phyloP scores from a whole-genome alignment of 2,797 vertebrate genomes.

The Euphonia xanthogaster region DNA sequence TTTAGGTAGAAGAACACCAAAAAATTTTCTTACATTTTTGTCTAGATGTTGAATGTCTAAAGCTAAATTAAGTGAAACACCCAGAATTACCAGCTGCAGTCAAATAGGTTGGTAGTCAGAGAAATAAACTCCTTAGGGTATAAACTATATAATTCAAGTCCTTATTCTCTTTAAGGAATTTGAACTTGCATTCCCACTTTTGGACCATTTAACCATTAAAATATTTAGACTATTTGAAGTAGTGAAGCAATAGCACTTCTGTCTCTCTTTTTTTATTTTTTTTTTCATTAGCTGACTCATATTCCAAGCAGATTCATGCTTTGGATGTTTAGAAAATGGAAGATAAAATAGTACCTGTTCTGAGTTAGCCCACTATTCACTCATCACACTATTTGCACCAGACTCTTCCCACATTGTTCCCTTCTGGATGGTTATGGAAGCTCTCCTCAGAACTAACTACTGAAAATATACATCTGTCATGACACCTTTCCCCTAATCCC shows the following conservation, averaged over 20 bases:
- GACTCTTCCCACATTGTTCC: not conserved
- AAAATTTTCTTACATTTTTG: not conserved
- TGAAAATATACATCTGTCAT: not conserved
- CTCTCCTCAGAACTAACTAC: not conserved
- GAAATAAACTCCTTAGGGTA: not conserved
- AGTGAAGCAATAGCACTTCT: not conserved
- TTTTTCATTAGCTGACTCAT: not conserved
- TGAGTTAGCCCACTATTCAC: not conserved
- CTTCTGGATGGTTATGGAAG: not conserved
- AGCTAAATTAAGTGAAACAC: not conserved
- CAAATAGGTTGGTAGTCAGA: not conserved
- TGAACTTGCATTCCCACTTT: not conserved
- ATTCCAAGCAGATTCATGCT: not conserved
- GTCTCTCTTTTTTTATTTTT: rapidly evolving
- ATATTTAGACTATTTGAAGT: not conserved
- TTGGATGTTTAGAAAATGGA: not conserved
- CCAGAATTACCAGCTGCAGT: not conserved
- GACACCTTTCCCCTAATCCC: not conserved
- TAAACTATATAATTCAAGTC: not conserved
- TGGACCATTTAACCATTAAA: not conserved
- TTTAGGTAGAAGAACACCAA: not conserved
- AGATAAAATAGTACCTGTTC: not conserved
- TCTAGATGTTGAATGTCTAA: not conserved
- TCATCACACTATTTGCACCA: not conserved
- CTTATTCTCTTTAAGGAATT: not conserved